phyloP scores from a whole-genome alignment of 2,888 invertebrate genomes.

The Glaucopsyche alexis region DNA sequence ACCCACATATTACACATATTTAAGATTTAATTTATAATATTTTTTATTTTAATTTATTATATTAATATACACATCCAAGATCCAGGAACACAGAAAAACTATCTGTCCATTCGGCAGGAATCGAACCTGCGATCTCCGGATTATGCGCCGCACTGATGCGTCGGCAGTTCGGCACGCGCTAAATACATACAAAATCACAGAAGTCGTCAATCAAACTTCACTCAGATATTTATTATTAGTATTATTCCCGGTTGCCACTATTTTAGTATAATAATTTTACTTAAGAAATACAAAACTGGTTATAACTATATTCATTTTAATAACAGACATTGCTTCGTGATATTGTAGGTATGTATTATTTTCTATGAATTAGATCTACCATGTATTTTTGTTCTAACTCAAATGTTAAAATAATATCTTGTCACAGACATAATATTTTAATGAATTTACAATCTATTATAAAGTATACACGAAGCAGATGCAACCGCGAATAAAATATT shows the following conservation, averaged over 20 bases:
- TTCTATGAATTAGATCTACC: not conserved
- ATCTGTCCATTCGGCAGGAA: too few species aligned
- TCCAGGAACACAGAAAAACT: too few species aligned
- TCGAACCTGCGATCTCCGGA: too few species aligned
- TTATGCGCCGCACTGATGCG: too few species aligned
- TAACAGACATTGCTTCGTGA: not conserved
- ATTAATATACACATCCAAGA: too few species aligned
- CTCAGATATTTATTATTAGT: not conserved
- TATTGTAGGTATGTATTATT: not conserved
- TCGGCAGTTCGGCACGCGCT: too few species aligned
- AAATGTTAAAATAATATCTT: not conserved
- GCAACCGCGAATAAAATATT: conserved; percentile 35
- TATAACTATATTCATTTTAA: not conserved
- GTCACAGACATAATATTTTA: not conserved
- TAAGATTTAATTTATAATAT: too few species aligned
- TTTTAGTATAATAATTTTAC: not conserved
- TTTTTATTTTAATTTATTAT: too few species aligned
- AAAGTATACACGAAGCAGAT: not conserved
- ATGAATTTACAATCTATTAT: not conserved
- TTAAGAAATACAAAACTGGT: not conserved
- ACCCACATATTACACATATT: too few species aligned
- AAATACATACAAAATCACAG: too few species aligned
- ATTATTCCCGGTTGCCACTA: not conserved
- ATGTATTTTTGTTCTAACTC: too few species aligned
- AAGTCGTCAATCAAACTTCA: not conserved